Evolutionary conservation across 2,113 vertebrate species (phyloP), one percentile per base, ranked within the genome.

Genomic region (Eulacestoma nigropectus): DNA sequence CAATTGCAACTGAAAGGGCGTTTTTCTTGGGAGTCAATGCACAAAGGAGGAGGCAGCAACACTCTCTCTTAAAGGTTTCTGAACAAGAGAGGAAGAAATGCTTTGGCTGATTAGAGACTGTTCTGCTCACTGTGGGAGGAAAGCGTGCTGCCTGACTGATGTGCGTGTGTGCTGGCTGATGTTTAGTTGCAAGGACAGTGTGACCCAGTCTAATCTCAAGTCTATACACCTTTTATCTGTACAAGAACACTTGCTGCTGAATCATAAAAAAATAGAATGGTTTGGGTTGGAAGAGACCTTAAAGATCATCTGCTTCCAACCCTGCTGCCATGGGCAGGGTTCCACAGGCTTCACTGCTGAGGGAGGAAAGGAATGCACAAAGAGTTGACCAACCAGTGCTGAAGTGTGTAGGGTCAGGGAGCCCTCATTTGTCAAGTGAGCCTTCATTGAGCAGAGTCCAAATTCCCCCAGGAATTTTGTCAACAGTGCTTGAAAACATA

Each of bases 401-500:
- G 60, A 30, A 35, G n/a, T 16, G 27, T 44, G 18, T 10, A 55
- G 21, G 13, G 42, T 25, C 13, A 47, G 52, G 22, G 42, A 75
- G 35, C 0, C 1, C 22, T 83, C 56, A 15, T 29, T 65, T 76
- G 22, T 13, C 14, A 39, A 32, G 0, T 49, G 74, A 57, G 30
- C 17, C 35, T 75, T 89, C 21, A 42, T 8, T 64, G 70, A 83
- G 46, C 1, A 3, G 30, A 86, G 26, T 8, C 23, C 33, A 26
- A 30, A 20, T 9, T 10, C 22, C 11, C 7, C 3, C 10, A 26
- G 17, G 67, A 79, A 37, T 87, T 79, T 70, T 26, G 6, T 39
- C 4, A 7, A 7, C 16, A 57, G 0, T 42, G 16, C 22, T 44
- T 35, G n/a, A 53, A 91, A 76, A 17, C 0, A 0, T 2, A 49